Conservation (phyloP, 2,113 vertebrate genomes). For the Lota lota region DNA sequence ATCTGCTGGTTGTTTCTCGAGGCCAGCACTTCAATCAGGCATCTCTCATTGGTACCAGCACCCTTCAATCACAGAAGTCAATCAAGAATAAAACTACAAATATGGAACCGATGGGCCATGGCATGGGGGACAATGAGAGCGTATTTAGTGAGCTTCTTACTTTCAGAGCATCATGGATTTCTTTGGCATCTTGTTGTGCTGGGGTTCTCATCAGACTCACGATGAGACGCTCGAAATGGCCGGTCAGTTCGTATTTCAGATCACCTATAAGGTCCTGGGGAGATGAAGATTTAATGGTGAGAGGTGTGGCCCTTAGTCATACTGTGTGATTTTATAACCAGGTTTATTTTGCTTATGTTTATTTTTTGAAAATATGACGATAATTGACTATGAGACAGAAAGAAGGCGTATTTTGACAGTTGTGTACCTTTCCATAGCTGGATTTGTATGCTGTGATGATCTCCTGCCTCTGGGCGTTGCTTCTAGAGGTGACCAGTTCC, state of each 20-base stretch:
- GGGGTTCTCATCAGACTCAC: constrained; percentile 89
- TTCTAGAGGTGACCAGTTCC: constrained; percentile 86
- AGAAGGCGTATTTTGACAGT: not conserved
- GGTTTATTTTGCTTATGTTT: not conserved
- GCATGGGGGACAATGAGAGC: not conserved
- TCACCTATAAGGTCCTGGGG: constrained; percentile 90
- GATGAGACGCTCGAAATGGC: constrained; percentile 94
- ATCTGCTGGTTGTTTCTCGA: constrained; percentile 90
- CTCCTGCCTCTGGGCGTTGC: constrained; percentile 88
- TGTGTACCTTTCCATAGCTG: constrained; percentile 86
- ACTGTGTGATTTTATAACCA: not conserved
- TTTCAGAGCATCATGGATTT: constrained; percentile 89
- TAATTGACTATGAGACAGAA: not conserved
- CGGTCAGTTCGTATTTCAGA: constrained; percentile 94
- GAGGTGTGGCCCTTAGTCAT: not conserved
- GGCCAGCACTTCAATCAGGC: constrained; percentile 90
- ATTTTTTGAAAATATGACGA: too few relatives aligned
- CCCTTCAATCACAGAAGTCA: constrained; percentile 68
- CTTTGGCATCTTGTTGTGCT: constrained; percentile 90
- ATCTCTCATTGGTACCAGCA: constrained; percentile 86
- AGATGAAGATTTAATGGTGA: not conserved
- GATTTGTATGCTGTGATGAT: constrained; percentile 86
- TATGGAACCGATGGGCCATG: too few relatives aligned
- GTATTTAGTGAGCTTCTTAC: constrained; percentile 61
- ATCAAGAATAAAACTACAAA: constrained; percentile 8